Evolutionary conservation across 2,113 vertebrate genomes (phyloP), one percentile per base, ranked within the genome.

Genomic region (Hippopotamus amphibius): DNA sequence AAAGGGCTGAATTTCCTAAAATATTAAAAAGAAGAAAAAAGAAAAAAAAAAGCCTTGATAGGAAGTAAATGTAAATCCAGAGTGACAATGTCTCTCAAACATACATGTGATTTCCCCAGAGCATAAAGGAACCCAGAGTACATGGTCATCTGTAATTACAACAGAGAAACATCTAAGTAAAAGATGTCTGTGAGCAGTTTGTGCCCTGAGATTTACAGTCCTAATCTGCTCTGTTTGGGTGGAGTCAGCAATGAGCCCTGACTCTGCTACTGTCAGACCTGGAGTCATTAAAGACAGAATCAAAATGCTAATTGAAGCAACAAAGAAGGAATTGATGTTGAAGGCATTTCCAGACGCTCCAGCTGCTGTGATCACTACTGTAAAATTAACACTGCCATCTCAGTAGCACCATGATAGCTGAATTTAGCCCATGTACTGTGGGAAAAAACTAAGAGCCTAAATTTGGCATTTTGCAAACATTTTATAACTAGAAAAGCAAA

Each of bases 211-310:
- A 84, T 87, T 53, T 72, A 82, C 77, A n/a, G 68, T 72, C 55
- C 76, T 90, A 84, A 69, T 96, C 43, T 59, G 68, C 33, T 89
- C 48, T 37, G 8, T 16, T 16, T 85, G 66, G 59, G 59, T 82
- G 59, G 72, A 59, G 61, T 80, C 22, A n/a, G 63, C 55, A 76
- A 50, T 7, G 41, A 26, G 28, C 61, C 5, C 59, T 28, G 17
- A 77, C 74, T 81, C 43, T 82, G 50, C 59, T 41, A 37, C 12
- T 41, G 10, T 87, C 43, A 48, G 30, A 76, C 63, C 26, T 24
- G 13, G 41, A 71, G 33, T 93, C 92, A 59, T 63, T 88, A 88
- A 88, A 92, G 86, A 55, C 55, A 81, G 55, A 76, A 93, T 88
- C 48, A 88, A 88, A 95, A 87, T 28, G 33, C 59, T 50, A 87